Evolutionary conservation across 2,888 invertebrate species (phyloP), one percentile per base, ranked within the genome.

Genomic region (Beris morrisii): DNA sequence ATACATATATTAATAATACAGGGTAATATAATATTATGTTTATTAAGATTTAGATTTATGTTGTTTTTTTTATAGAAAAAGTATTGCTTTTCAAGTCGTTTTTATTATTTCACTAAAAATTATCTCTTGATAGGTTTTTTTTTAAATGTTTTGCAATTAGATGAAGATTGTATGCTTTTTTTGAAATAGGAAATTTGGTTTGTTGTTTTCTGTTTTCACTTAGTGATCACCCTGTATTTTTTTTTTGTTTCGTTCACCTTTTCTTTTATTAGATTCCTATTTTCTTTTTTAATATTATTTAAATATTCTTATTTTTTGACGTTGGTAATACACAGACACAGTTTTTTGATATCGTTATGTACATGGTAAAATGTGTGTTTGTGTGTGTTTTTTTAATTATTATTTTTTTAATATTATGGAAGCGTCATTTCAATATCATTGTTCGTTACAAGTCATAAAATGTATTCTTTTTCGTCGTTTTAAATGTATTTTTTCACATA

Each of bases 151-250:
- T 22, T 38, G 38, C 5, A 38, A 38, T 38, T 38, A 38, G 38
- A 38, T 38, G 38, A 45, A 9, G n/a, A 28, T 9, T 22, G 9
- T 46, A n/a, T 22, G 1, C 28, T 32, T 38, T 11, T 15, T 30
- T 59, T 15, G 31, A 4, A 30, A 30, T 48, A 31, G 6, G 22
- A 30, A 38, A 30, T 9, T 22, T 53, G 22, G 46, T 48, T 32
- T 30, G 58, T 61, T 46, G 31, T 43, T 61, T 61, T 50, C 22
- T 46, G 30, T 43, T 38, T 38, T 52, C 52, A 61, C 61, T 61
- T 50, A 31, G 61, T 52, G 61, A 61, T 45, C 61, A 61, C 61
- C 61, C 61, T 61, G 61, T 61, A 61, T 50, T 61, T 61, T 56
- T n/a, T 38, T 56, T 61, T 46, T 61, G 43, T 52, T 50, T 38